phyloP scores from a whole-genome alignment of 2,797 vertebrate species.

The Denticeps clupeoides region DNA sequence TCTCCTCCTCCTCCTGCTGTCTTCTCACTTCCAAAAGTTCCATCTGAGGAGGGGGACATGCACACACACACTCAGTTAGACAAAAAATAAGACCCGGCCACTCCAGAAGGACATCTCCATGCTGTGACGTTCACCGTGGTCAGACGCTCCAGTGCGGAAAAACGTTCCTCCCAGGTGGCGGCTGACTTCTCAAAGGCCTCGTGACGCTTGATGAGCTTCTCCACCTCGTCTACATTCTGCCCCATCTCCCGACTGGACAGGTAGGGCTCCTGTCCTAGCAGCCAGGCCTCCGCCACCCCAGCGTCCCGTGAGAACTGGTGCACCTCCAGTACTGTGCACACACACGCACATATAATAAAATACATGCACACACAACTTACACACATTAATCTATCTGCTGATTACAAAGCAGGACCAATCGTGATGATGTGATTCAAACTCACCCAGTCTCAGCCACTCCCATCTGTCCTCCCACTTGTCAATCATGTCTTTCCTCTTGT shows the following conservation, averaged over 20 bases:
- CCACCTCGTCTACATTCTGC: conserved; percentile 86
- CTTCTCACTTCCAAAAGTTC: conserved; percentile 89
- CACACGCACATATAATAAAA: too few species aligned
- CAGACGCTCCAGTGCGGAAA: conserved; percentile 83
- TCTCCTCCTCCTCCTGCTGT: conserved; percentile 86
- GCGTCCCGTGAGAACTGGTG: conserved; percentile 93
- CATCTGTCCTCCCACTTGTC: conserved; percentile 97
- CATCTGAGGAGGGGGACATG: conserved; percentile 52
- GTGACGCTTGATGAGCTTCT: conserved; percentile 89
- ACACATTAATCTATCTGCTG: background rate
- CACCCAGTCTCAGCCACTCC: conserved; percentile 95
- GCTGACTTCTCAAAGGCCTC: conserved; percentile 94
- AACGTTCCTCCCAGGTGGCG: conserved; percentile 93
- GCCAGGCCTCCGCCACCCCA: conserved; percentile 88
- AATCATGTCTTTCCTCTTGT: conserved; percentile 98
- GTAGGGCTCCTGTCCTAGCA: conserved; percentile 88
- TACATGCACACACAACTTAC: too few species aligned
- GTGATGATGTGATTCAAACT: conserved; percentile 25
- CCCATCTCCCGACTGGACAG: conserved; percentile 85
- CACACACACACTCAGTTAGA: background rate
- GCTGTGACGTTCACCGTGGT: conserved; percentile 76
- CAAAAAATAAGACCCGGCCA: background rate
- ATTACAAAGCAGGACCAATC: too few species aligned
- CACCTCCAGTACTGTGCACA: conserved; percentile 33
- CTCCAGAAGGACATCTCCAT: too few species aligned